phyloP scores from a whole-genome alignment of 2,888 invertebrate species.

The Cremastobaeus sp. region DNA sequence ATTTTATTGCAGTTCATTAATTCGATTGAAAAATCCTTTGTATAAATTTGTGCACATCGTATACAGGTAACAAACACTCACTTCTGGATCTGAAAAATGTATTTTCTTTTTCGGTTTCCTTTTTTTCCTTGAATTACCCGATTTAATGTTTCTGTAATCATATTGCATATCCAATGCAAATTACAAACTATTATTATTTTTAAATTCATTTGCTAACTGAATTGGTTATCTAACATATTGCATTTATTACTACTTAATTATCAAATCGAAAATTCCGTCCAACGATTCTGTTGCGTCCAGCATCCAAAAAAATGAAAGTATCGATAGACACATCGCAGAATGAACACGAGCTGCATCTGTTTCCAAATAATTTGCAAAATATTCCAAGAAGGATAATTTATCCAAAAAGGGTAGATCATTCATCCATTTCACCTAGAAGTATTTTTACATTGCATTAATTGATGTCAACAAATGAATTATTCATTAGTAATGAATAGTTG shows the following conservation, averaged over 20 bases:
- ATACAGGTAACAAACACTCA: constrained; percentile 65
- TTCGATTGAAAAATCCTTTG: not conserved
- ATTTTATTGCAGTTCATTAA: not conserved
- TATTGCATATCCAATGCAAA: too few relatives aligned
- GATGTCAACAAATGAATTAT: not conserved
- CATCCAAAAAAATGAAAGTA: constrained; percentile 76
- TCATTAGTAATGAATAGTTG: not conserved
- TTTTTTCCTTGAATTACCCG: too few relatives aligned
- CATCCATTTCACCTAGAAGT: constrained; percentile 23
- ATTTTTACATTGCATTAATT: not conserved
- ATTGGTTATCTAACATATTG: too few relatives aligned
- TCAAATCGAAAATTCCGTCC: constrained; percentile 72
- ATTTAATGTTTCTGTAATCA: too few relatives aligned
- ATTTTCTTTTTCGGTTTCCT: constrained; percentile 55
- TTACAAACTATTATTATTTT: too few relatives aligned
- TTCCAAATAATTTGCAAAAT: constrained; percentile 69
- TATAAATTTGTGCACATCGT: constrained; percentile 20
- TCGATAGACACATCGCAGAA: constrained; percentile 71
- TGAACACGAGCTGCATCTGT: constrained; percentile 68
- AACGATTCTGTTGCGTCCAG: constrained; percentile 76
- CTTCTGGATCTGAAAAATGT: constrained; percentile 67
- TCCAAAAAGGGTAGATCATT: constrained; percentile 62
- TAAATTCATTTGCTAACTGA: too few relatives aligned
- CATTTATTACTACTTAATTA: constrained; percentile 70
- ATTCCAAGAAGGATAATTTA: constrained; percentile 64